These are phyloP conservation scores for Ditylenchus dipsaci DNA, from an alignment of 1,140 invertebrate genomes.

Conservation along the genomic window DNA sequence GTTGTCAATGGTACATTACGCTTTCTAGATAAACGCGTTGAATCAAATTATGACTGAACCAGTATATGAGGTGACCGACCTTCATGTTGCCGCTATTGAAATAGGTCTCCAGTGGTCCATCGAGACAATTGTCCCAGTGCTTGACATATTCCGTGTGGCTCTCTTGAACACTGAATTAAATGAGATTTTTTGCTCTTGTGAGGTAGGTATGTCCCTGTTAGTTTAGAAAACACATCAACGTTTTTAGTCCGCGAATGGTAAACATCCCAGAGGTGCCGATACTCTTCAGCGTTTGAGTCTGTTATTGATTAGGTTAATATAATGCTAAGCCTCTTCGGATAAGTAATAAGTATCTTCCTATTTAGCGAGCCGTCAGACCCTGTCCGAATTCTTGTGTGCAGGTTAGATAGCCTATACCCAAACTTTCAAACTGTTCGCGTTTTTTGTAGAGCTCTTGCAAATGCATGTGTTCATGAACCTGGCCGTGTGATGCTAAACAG, in stretches of 20 bases:
- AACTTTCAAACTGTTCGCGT: no score
- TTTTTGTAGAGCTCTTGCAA: conserved; percentile 43
- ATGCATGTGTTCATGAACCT: conserved; percentile 36
- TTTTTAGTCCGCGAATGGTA: conserved; percentile 11
- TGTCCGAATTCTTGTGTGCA: conserved; percentile 27
- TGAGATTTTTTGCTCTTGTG: conserved; percentile 38
- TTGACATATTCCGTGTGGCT: conserved; percentile 49
- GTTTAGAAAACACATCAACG: background rate
- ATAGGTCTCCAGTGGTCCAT: conserved; percentile 37
- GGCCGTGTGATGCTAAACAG: conserved; percentile 36
- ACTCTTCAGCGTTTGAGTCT: background rate
- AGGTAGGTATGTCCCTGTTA: background rate
- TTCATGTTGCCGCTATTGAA: conserved; percentile 31
- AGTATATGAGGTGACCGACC: conserved; percentile 16
- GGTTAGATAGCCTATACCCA: no score
- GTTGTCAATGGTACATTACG: background rate
- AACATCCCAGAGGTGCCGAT: conserved; percentile 1
- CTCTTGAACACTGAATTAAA: conserved; percentile 43
- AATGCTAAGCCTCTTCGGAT: no score
- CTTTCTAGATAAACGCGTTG: conserved; percentile 21
- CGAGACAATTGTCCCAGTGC: conserved; percentile 34
- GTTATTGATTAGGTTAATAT: background rate
- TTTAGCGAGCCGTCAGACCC: conserved; percentile 27
- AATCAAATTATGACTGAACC: conserved; percentile 13
- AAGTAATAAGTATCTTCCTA: no score